phyloP scores from a whole-genome alignment of 2,888 invertebrate species.

The Autographa pulchrina region DNA sequence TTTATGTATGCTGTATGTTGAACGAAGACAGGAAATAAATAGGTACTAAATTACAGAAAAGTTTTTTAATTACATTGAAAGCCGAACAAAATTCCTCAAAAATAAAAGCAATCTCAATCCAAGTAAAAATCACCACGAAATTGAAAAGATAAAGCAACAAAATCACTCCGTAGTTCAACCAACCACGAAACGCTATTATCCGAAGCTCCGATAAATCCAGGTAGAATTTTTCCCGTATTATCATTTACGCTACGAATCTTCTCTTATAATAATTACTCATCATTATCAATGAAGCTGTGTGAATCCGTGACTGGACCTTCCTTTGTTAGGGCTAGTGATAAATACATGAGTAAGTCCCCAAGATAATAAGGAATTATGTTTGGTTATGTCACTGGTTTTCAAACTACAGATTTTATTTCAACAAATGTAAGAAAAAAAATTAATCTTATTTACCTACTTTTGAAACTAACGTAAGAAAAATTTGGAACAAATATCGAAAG shows the following conservation, averaged over 20 bases:
- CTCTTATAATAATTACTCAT: conserved; percentile 69
- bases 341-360: conserved; percentile 66
- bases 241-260: conserved; percentile 63
- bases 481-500: too few species aligned
- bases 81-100: not conserved
- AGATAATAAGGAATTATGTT: conserved; percentile 62
- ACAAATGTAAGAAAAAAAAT: too few species aligned
- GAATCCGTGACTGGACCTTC: conserved; percentile 65
- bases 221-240: conserved; percentile 51
- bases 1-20: too few species aligned
- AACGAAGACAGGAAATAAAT: not conserved
- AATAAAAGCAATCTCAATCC: not conserved
- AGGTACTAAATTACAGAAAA: conserved; percentile 18
- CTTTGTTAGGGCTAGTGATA: conserved; percentile 69
- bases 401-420: too few species aligned
- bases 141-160: conserved; percentile 2
- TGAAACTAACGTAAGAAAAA: too few species aligned
- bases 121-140: not conserved
- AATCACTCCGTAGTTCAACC: conserved; percentile 32
- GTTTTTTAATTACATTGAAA: not conserved
- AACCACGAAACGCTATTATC: conserved; percentile 48
- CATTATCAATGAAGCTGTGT: conserved; percentile 67
- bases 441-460: too few species aligned
- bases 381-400: conserved; percentile 19
- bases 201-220: conserved; percentile 43